phyloP scores from a whole-genome alignment of 2,888 invertebrate genomes.

The Pterostichus niger region DNA sequence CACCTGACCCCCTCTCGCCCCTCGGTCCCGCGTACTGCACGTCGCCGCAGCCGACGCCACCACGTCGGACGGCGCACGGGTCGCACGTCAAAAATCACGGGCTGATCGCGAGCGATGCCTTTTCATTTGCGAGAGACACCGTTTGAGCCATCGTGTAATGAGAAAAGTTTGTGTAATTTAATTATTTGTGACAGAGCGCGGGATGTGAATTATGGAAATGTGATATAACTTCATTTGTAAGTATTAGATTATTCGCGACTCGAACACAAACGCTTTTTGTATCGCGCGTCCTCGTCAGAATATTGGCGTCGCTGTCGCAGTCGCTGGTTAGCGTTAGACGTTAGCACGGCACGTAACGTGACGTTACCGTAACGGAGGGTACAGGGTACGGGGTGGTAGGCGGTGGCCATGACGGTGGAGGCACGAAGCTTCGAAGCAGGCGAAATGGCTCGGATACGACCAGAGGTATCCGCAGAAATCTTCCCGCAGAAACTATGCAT shows the following conservation, averaged over 20 bases:
- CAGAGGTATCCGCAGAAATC: slow-evolving; percentile 63
- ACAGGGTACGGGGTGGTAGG: neutral
- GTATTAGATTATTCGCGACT: slow-evolving; percentile 72
- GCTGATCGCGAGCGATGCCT: slow-evolving; percentile 64
- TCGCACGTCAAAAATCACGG: slow-evolving; percentile 65
- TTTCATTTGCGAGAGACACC: slow-evolving; percentile 70
- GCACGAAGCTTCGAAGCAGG: slow-evolving; percentile 2
- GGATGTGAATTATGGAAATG: slow-evolving; percentile 73
- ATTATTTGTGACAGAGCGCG: slow-evolving; percentile 72
- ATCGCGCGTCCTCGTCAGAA: slow-evolving; percentile 69
- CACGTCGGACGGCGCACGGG: slow-evolving; percentile 34
- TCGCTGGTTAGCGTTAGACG: slow-evolving; percentile 21
- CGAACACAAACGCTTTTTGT: slow-evolving; percentile 69
- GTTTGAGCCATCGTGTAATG: slow-evolving; percentile 73
- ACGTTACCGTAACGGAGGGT: slow-evolving; percentile 20
- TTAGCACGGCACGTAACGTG: slow-evolving; percentile 33
- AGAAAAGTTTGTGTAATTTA: slow-evolving; percentile 73
- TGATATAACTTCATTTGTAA: slow-evolving; percentile 72
- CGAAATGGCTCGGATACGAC: slow-evolving; percentile 44
- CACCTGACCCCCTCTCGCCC: slow-evolving; percentile 11
- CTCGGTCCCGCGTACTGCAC: neutral
- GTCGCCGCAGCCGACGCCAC: neutral
- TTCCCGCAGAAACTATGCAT: slow-evolving; percentile 66
- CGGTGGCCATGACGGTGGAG: neutral
- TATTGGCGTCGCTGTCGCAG: slow-evolving; percentile 39